Evolutionary conservation across 2,888 invertebrate species (phyloP).

Genomic region (Chaetogeoica ovagalla): DNA sequence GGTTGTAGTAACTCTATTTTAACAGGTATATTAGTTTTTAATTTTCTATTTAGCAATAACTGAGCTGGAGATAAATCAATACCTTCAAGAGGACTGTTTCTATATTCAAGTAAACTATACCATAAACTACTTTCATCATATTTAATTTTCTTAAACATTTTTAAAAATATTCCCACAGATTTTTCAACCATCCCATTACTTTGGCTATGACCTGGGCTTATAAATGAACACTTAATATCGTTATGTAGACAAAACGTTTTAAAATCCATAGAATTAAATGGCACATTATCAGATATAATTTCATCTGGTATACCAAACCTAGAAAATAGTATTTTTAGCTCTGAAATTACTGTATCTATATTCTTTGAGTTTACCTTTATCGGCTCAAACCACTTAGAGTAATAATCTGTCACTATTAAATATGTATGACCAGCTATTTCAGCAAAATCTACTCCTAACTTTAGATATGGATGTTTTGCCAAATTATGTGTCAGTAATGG

Average conservation of each 20-base stretch:
- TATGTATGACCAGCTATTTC: constrained; percentile 56
- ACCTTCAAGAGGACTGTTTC: constrained; percentile 42
- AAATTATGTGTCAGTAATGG: constrained; percentile 56
- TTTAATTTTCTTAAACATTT: constrained; percentile 54
- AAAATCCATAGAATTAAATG: constrained; percentile 55
- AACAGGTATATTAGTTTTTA: constrained; percentile 2
- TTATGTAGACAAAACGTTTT: constrained; percentile 55
- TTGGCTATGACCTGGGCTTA: constrained; percentile 56
- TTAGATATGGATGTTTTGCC: constrained; percentile 56
- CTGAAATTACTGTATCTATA: constrained; percentile 35
- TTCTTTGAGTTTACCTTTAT: constrained; percentile 49
- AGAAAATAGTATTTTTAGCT: constrained; percentile 33
- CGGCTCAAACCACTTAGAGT: constrained; percentile 55
- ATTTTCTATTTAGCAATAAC: not conserved
- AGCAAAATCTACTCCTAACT: constrained; percentile 57
- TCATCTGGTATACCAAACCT: constrained; percentile 55
- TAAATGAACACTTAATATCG: constrained; percentile 54
- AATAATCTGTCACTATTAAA: constrained; percentile 56
- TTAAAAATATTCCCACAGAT: constrained; percentile 54
- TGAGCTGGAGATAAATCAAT: constrained; percentile 2
- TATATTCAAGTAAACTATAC: constrained; percentile 33
- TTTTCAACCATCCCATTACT: constrained; percentile 56
- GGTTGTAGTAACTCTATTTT: not conserved
- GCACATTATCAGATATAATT: constrained; percentile 56
- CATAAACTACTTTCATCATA: constrained; percentile 12